Evolutionary conservation across 1,140 invertebrate species (phyloP).

Genomic region (Battus philenor): DNA sequence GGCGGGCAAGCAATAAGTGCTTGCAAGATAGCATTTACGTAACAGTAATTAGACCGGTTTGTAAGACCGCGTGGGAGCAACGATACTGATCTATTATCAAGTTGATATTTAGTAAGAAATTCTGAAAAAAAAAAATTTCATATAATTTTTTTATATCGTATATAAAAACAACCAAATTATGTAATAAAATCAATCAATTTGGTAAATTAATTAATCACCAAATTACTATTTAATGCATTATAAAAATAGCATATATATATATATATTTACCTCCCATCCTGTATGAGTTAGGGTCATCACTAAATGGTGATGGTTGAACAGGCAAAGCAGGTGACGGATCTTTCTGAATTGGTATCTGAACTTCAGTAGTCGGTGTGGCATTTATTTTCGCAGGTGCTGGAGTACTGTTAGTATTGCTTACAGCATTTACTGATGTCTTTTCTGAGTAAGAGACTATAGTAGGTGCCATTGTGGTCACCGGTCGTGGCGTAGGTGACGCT

Average conservation of each 20-base stretch:
- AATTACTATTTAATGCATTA: conserved; percentile 2
- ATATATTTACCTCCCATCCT: conserved; percentile 79
- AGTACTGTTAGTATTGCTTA: conserved; percentile 36
- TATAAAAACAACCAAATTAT: too few species aligned
- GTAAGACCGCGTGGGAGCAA: conserved; percentile 91
- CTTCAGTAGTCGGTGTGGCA: conserved; percentile 40
- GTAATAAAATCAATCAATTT: too few species aligned
- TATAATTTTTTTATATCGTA: not conserved
- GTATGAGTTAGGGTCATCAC: conserved; percentile 78
- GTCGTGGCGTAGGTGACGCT: conserved; percentile 28
- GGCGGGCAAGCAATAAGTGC: conserved; percentile 94
- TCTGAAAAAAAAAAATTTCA: conserved; percentile 74
- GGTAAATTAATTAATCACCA: too few species aligned
- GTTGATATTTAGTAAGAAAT: conserved; percentile 82
- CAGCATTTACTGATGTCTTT: conserved; percentile 65
- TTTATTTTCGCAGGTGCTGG: conserved; percentile 38
- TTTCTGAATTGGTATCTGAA: conserved; percentile 49
- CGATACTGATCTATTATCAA: conserved; percentile 84
- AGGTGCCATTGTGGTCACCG: conserved; percentile 23
- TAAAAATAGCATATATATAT: conserved; percentile 3
- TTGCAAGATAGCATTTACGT: conserved; percentile 94
- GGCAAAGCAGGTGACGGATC: conserved; percentile 41
- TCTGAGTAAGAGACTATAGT: conserved; percentile 67
- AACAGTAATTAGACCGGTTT: conserved; percentile 96
- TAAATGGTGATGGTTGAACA: conserved; percentile 58